Evolutionary conservation across 2,888 invertebrate genomes (phyloP), one percentile per base, ranked within the genome.

Genomic region (Parasteatoda lunata): DNA sequence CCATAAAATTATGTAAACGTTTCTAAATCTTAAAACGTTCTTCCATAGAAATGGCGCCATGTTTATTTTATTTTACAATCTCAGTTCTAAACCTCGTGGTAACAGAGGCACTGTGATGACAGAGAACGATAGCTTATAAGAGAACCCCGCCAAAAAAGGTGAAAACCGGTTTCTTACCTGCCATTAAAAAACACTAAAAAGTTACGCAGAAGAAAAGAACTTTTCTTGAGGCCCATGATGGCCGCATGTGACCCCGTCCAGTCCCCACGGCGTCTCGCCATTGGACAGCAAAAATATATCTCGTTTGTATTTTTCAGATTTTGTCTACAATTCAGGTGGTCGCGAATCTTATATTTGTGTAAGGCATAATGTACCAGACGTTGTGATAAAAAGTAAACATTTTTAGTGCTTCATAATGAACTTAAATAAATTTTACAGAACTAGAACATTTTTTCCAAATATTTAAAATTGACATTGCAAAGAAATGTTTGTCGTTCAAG

Each of bases 221-320:
- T 69, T 77, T 65, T 86, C 80, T 77, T 51, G 76, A 81, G 85
- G 85, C 82, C 64, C 69, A 77, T 68, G 72, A 69, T 87, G 86
- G 81, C 86, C 86, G 86, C 54, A 69, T 77, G 77, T 87, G 86
- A 87, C 86, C 86, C 82, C 86, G 75, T 71, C 71, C 45, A 68
- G 72, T 82, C 77, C 69, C 86, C 51, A 64, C 15, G 65, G 45
- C 49, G 80, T 59, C 68, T 76, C 69, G 13, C 4, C 9, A 49
- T 51, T 69, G 78, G 66, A 69, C 76, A 70, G 75, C 64, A 82
- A 76, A 75, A 79, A 9, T 59, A n/a, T 59, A 76, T 47, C 73
- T 54, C 45, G 73, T 54, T 54, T 73, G n/a, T 72, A 52, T 9
- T 48, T 45, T 54, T 54, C 47, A 54, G 73, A 73, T 73, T 54